Percentiles rank a stretch among this genome's conserved stretches.
phyloP scores from a whole-genome alignment of 2,113 vertebrate species.

The Pholis gunnellus region DNA sequence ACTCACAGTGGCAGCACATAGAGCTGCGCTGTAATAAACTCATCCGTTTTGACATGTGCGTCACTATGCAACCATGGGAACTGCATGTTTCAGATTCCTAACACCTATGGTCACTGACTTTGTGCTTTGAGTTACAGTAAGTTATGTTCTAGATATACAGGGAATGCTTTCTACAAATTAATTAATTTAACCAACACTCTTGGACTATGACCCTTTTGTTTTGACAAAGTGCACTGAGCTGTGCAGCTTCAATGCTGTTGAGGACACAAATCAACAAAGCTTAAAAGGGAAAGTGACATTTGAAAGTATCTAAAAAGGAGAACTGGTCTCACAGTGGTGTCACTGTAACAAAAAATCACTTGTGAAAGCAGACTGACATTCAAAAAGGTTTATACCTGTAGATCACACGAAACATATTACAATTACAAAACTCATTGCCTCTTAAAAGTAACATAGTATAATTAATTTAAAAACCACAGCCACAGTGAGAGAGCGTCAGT shows the following conservation, averaged over 20 bases:
- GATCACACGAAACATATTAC: conserved; percentile 5
- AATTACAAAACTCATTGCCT: conserved; percentile 5
- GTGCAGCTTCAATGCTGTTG: background rate
- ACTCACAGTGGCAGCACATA: background rate
- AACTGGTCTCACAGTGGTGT: background rate
- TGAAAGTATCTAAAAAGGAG: background rate
- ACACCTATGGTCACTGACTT: background rate
- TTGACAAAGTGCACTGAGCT: background rate
- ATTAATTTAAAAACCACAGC: conserved; percentile 51
- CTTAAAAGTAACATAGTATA: conserved; percentile 27
- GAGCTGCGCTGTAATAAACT: conserved; percentile 3
- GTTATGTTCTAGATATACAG: background rate
- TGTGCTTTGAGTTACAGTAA: conserved; percentile 9
- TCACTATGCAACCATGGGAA: conserved; percentile 36
- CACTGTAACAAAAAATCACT: background rate
- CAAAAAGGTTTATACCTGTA: background rate
- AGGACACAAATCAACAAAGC: conserved; percentile 1
- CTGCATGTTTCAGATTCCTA: conserved; percentile 47
- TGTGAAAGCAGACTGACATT: background rate
- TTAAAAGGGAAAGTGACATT: background rate
- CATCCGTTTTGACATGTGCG: conserved; percentile 1
- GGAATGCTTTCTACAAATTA: background rate
- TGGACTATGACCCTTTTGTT: background rate
- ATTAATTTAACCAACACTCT: conserved; percentile 7
- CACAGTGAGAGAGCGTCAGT: conserved; percentile 1